phyloP scores from a whole-genome alignment of 2,797 vertebrate genomes.

The Syndactyla subalaris region DNA sequence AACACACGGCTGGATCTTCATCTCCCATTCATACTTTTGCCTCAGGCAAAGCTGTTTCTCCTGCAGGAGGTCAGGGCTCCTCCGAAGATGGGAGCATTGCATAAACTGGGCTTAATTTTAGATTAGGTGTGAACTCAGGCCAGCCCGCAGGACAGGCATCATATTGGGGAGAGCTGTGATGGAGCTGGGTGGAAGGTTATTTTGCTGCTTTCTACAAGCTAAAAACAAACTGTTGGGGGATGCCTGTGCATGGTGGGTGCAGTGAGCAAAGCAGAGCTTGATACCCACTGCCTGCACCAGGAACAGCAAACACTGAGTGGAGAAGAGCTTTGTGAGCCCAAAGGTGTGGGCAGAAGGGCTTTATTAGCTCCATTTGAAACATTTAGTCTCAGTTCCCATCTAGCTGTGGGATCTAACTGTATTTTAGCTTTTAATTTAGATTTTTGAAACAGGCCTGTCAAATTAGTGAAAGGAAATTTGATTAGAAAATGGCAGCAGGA shows the following conservation, averaged over 20 bases:
- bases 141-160: accelerated
- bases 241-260: accelerated
- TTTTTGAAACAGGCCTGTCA: constrained; percentile 44
- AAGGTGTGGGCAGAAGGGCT: constrained; percentile 9
- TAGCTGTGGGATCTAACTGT: constrained; percentile 1
- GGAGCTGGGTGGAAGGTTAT: not conserved
- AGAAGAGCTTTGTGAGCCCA: not conserved
- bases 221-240: not conserved
- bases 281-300: not conserved
- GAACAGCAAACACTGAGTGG: not conserved
- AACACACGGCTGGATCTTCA: not conserved
- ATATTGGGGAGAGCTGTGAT: accelerated
- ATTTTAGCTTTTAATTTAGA: constrained; percentile 39
- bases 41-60: not conserved
- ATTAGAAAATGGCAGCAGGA: constrained; percentile 44
- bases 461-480: constrained; percentile 53
- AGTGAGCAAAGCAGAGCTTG: not conserved
- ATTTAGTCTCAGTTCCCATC: not conserved
- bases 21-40: not conserved
- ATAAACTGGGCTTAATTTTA: not conserved
- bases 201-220: not conserved
- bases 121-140: not conserved
- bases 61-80: not conserved
- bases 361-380: not conserved
- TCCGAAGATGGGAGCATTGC: not conserved